Evolutionary conservation across 2,797 vertebrate species (phyloP), one percentile per base, ranked within the genome.

Genomic region (Paguma larvata): DNA sequence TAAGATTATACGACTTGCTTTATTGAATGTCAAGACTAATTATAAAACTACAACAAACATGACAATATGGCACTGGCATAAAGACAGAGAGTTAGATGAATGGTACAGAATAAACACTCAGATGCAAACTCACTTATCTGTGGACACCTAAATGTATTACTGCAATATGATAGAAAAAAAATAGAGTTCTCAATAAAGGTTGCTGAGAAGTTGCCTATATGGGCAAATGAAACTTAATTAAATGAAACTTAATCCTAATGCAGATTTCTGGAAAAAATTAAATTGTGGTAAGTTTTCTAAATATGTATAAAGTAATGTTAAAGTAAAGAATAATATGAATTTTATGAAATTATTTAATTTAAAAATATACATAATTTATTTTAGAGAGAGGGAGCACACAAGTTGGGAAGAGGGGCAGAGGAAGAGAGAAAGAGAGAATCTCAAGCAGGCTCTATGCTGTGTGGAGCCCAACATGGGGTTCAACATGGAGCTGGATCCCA

Each of bases 11-110:
- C 82, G 21, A 86, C 1, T 83, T 87, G 32, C n/a, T 48, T 77
- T 87, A 30, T 4, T 91, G n/a, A 91, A 77, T 91, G 27, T 67
- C 15, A 59, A 86, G 38, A 68, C 27, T 75, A 94, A 94, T 68
- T 94, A 82, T 82, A 94, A 86, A 91, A 27, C 30, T 68, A 12
- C 12, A 67, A 56, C 53, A 87, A 86, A 75, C 73, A 75, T 46
- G 67, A 56, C 27, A 53, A 44, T 32, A 56, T 30, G 30, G 25
- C 34, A 65, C 6, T 89, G 86, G 53, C 21, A 59, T 34, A 82
- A 87, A 27, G 65, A 72, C 30, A 59, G 34, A 59, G 65, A 72
- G 44, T 13, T 38, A 72, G 44, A 46, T 1, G 85, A 79, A 63
- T 32, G 23, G 18, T 73, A 56, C 65, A 79, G 25, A 93, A 63